Conservation (phyloP, 1,140 invertebrate genomes). For the Orius insidiosus region DNA sequence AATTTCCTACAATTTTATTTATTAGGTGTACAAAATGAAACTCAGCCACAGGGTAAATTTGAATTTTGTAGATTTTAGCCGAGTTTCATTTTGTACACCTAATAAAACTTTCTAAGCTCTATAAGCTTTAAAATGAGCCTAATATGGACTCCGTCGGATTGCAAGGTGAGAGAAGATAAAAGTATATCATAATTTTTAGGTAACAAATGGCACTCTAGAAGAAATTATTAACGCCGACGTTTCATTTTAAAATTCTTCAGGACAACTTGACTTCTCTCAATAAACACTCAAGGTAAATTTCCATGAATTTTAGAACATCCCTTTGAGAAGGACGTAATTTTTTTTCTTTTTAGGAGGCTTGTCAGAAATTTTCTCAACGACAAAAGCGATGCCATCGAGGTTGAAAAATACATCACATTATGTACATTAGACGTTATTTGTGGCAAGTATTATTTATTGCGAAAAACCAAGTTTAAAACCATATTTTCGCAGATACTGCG, state of each 20-base stretch:
- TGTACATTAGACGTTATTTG: conserved; percentile 48
- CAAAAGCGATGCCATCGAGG: conserved; percentile 30
- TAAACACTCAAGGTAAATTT: conserved; percentile 26
- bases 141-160: too few species aligned
- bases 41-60: too few species aligned
- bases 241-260: conserved; percentile 49
- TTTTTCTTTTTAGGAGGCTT: conserved; percentile 27
- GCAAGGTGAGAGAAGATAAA: too few species aligned
- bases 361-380: conserved; percentile 23
- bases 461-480: background rate
- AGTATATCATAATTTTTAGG: too few species aligned
- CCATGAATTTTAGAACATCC: conserved; percentile 14
- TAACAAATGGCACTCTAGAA: conserved; percentile 36
- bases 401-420: conserved; percentile 34
- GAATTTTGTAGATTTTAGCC: too few species aligned
- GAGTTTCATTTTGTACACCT: too few species aligned
- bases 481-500: conserved; percentile 20
- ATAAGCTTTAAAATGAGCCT: too few species aligned
- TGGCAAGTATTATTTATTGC: conserved; percentile 28
- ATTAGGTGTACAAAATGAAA: too few species aligned
- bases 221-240: conserved; percentile 47
- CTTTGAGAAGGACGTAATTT: too few species aligned
- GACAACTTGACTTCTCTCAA: conserved; percentile 43
- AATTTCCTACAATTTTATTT: too few species aligned
- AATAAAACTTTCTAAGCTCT: too few species aligned